phyloP scores from a whole-genome alignment of 1,140 invertebrate genomes.

The Macrobrachium rosenbergii region DNA sequence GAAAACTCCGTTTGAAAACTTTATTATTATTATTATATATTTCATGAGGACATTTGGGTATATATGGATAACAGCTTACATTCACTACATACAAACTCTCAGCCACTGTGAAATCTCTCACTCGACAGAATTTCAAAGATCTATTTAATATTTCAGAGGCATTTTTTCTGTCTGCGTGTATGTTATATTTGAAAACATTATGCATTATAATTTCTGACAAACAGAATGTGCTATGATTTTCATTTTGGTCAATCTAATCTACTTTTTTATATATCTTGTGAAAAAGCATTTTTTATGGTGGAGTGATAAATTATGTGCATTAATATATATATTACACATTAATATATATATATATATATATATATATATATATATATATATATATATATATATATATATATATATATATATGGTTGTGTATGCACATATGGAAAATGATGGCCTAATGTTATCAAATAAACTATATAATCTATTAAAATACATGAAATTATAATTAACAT shows the following conservation, averaged over 20 bases:
- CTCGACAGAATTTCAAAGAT: no score
- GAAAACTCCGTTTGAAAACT: background rate
- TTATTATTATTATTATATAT: background rate
- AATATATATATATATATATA: constrained; percentile 33
- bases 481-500: background rate
- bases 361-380: constrained; percentile 28
- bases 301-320: background rate
- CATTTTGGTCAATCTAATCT: background rate
- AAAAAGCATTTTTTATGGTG: background rate
- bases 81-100: no score
- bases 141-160: no score
- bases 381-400: constrained; percentile 19
- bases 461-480: background rate
- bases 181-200: no score
- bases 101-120: no score
- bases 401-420: background rate
- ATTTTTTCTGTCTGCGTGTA: no score
- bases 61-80: background rate
- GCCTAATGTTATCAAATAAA: no score
- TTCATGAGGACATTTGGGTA: background rate
- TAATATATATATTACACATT: constrained; percentile 6
- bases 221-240: no score
- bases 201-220: no score
- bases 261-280: constrained; percentile 15
- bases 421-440: background rate